Evolutionary conservation across 92 coral and sea anemone genomes (phyloP), one percentile per base, ranked within the genome.

Genomic region (Epizoanthus rinbou): DNA sequence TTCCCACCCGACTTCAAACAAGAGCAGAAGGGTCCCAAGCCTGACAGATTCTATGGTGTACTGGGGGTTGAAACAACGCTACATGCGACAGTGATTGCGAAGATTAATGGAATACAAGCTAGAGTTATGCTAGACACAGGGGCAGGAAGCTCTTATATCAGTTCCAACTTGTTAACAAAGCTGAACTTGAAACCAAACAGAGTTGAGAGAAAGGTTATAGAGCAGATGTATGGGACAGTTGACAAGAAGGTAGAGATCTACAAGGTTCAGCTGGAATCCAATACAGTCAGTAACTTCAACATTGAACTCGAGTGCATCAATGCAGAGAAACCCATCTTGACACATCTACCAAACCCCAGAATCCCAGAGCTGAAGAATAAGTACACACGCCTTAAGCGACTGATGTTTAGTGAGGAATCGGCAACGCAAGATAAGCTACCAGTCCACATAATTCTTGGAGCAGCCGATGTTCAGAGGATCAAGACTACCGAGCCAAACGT

Each of bases 191-290:
- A 79, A 84, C 91, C 88, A 57, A 31, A 72, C 75, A 28, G 75
- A 73, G 78, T 37, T 23, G 76, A 88, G 60, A 58, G 84, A 66
- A 70, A 88, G 35, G 64, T 83, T 9, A 88, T 84, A 24, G 91
- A 88, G 67, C 91, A 88, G 70, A 84, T 88, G 91, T 88, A 75
- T 79, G 91, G 91, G 63, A 84, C 86, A 59, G 91, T 88, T 6
- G 58, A 79, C 75, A 85, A 79, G 14, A 56, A 88, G 31, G 76
- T 88, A 37, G 91, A 85, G 52, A 50, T 88, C 0, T 85, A 85
- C 83, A 84, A 80, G 58, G 79, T 85, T 53, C 57, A 3, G 17
- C 33, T 85, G 3, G 65, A 67, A 25, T 88, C 91, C 33, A 43
- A 78, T 69, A 74, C 64, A 41, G 31, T 76, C 54, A 80, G 6